Base-by-base conservation (phyloP, 1,140 invertebrate genomes). In the Eriocheir sinensis region DNA sequence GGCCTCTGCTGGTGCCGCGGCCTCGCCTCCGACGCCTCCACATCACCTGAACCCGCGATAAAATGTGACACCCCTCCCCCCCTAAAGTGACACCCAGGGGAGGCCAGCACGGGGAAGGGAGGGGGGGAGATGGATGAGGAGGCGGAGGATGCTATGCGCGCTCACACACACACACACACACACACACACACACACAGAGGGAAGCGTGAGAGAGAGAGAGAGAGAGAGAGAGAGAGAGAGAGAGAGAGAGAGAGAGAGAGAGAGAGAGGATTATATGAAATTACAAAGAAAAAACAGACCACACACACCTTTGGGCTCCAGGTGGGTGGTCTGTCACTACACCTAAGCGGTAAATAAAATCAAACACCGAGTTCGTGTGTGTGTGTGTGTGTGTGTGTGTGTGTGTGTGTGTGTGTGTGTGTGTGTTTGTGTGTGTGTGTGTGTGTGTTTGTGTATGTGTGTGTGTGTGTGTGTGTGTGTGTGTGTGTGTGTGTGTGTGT, bases 241-340 rank as follows among this genome's bases (percentile, higher is more conserved):
- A 38, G 85, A 86, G 85, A 86, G 85, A 86, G 85, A 86, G 85
- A 86, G 85, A 86, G 85, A 86, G 85, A 86, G 85, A 86, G 85
- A 86, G 85, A 86, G 85, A 86, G 85, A 86, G 85, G 38, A 21
- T n/a, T 41, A 40, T 40, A 41, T 86, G 41, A 34, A 36, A 86
- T 40, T 86, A 86, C 27, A 86, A 2, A 86, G 83, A 86, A 34
- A 17, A 86, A 86, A 86, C n/a, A 86, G 36, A 41, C 83, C 36
- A 41, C 30, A 41, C 41, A 40, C 83, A 40, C n/a, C n/a, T 17
- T 36, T 32, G 15, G 86, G 40, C 12, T n/a, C 30, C 15, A 41
- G n/a, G 30, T 36, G 86, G 38, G 86, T 36, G 3, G 40, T 40
- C 17, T 17, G 0, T 89, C n/a, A 89, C n/a, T 32, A 32, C n/a